Conservation (phyloP, 2,888 invertebrate species). For the Leptopilina myrica region DNA sequence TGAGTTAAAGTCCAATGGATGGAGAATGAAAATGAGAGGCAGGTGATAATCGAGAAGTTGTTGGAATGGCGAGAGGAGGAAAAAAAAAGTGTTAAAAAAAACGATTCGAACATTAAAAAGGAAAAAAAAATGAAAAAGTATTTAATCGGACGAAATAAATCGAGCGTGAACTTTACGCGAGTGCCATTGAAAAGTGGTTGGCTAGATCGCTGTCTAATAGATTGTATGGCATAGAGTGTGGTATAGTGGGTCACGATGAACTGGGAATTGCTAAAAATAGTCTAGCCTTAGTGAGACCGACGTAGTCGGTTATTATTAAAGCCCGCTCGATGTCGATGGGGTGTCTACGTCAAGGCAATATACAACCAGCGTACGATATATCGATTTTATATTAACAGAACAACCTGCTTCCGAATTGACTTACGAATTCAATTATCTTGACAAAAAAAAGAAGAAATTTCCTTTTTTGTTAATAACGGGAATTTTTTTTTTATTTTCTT, state of each 20-base stretch:
- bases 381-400: constrained; percentile 22
- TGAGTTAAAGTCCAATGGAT: constrained; percentile 10
- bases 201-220: constrained; percentile 41
- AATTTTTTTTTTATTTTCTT: too few species aligned
- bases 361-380: background rate
- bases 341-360: constrained; percentile 38
- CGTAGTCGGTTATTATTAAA: constrained; percentile 62
- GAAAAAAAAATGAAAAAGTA: background rate
- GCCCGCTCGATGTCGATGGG: constrained; percentile 60
- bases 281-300: constrained; percentile 52
- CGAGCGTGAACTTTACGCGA: constrained; percentile 44
- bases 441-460: too few species aligned
- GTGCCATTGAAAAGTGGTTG: constrained; percentile 61
- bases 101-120: background rate
- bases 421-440: constrained; percentile 5
- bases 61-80: background rate
- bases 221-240: constrained; percentile 51
- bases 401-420: constrained; percentile 1
- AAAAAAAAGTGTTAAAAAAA: background rate
- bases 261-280: constrained; percentile 62
- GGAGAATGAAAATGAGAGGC: background rate
- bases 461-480: too few species aligned
- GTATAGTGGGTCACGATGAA: constrained; percentile 60
- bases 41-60: constrained; percentile 29
- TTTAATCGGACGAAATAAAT: constrained; percentile 8